These are phyloP conservation scores for Sebastes schlegelii DNA, from an alignment of 2,113 vertebrate species.

Conservation along the genomic window DNA sequence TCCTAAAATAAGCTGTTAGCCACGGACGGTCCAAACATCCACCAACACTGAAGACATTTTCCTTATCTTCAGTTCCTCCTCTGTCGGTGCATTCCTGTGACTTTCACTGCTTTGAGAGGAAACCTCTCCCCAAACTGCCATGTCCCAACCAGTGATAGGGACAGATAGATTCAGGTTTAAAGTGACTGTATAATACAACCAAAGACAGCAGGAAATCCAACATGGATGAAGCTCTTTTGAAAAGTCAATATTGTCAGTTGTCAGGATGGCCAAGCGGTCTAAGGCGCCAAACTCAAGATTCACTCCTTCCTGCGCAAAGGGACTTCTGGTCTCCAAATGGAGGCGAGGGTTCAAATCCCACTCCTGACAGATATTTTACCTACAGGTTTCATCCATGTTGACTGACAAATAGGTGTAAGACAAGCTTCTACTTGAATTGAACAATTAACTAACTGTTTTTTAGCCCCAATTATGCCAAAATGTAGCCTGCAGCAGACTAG, in stretches of 20 bases:
- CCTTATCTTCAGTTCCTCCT: constrained; percentile 26
- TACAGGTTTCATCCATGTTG: neutral
- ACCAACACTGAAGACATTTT: constrained; percentile 43
- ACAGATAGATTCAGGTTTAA: neutral
- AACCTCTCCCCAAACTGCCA: neutral
- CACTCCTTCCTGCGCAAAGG: neutral
- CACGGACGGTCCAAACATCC: constrained; percentile 61
- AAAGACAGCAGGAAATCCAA: neutral
- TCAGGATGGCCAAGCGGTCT: constrained; percentile 80
- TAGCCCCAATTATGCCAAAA: no score
- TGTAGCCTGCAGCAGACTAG: no score
- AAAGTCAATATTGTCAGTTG: constrained; percentile 4
- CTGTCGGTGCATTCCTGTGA: constrained; percentile 22
- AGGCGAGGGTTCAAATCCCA: constrained; percentile 92
- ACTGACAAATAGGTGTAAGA: neutral
- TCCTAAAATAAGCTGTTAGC: constrained; percentile 75
- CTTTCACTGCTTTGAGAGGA: constrained; percentile 18
- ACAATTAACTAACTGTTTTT: no score
- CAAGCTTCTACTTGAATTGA: neutral
- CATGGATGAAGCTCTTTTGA: neutral
- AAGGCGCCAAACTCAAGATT: constrained; percentile 73
- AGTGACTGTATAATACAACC: neutral
- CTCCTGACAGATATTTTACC: constrained; percentile 79
- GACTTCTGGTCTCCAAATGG: constrained; percentile 89
- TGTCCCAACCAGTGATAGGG: neutral